A percentile compares a stretch with the other conserved stretches of the same genome.
Evolutionary conservation across 2,888 invertebrate genomes (phyloP).

Genomic region (Xiphydria camelus): DNA sequence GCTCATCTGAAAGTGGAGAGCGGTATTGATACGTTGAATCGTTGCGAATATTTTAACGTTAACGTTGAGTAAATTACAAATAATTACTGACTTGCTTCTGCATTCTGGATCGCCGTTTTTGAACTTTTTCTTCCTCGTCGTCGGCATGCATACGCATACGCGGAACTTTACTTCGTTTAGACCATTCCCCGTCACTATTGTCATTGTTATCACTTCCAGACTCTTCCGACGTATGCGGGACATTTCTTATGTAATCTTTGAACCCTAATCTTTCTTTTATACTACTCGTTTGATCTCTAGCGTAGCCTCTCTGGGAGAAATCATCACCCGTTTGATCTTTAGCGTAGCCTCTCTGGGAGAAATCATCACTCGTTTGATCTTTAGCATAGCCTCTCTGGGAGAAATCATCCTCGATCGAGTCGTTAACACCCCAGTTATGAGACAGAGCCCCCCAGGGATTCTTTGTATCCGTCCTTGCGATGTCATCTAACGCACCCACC

Average conservation of each 20-base stretch:
- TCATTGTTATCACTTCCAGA: constrained; percentile 53
- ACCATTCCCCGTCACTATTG: constrained; percentile 63
- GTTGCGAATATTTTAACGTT: too few species aligned
- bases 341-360: too few species aligned
- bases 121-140: constrained; percentile 73
- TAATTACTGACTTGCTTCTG: constrained; percentile 33
- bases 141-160: constrained; percentile 89
- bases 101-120: constrained; percentile 46
- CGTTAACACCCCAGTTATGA: constrained; percentile 70
- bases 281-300: constrained; percentile 25
- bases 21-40: too few species aligned
- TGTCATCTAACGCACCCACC: constrained; percentile 14
- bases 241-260: constrained; percentile 17
- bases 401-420: constrained; percentile 63
- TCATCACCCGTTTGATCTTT: too few species aligned
- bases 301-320: too few species aligned
- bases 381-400: constrained; percentile 45
- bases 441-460: constrained; percentile 78
- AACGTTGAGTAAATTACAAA: too few species aligned
- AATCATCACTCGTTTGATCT: too few species aligned
- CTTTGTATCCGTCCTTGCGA: constrained; percentile 50
- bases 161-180: constrained; percentile 67
- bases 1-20: constrained; percentile 16
- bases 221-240: constrained; percentile 6
- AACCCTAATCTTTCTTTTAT: constrained; percentile 46